Percentiles rank a stretch among this genome's conserved stretches.
These are phyloP conservation scores for Drosophila niveifrons DNA, from an alignment of 2,888 invertebrate species.

Conservation along the genomic window DNA sequence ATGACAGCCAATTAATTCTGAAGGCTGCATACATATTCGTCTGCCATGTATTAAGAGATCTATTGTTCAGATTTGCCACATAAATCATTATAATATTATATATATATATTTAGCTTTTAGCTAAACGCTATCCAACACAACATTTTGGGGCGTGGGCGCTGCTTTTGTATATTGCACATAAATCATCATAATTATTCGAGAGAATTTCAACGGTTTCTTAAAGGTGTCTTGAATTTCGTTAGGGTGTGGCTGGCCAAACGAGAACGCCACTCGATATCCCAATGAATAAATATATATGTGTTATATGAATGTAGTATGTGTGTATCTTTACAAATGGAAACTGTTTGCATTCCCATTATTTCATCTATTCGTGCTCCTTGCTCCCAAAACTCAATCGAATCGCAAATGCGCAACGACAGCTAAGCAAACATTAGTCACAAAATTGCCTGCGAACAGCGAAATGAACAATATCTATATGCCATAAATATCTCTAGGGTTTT, in stretches of 20 bases:
- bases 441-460: constrained; percentile 78
- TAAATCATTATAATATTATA: constrained; percentile 72
- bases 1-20: constrained; percentile 74
- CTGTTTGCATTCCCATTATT: neutral
- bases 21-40: constrained; percentile 32
- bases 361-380: constrained; percentile 1
- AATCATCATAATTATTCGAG: constrained; percentile 71
- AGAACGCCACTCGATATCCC: constrained; percentile 19
- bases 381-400: constrained; percentile 31
- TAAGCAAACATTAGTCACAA: constrained; percentile 81
- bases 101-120: constrained; percentile 64
- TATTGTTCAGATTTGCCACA: constrained; percentile 68
- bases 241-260: constrained; percentile 47
- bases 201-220: constrained; percentile 53
- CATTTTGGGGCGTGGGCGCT: constrained; percentile 60
- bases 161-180: constrained; percentile 51
- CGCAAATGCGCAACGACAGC: constrained; percentile 77
- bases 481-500: constrained; percentile 72
- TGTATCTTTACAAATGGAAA: neutral
- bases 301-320: neutral
- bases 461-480: constrained; percentile 76
- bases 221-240: constrained; percentile 58
- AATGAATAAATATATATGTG: neutral
- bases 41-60: constrained; percentile 23
- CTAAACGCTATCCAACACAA: constrained; percentile 59